Conservation (phyloP, 2,888 invertebrate species). For the Liopterus haemorrhoidalis region DNA sequence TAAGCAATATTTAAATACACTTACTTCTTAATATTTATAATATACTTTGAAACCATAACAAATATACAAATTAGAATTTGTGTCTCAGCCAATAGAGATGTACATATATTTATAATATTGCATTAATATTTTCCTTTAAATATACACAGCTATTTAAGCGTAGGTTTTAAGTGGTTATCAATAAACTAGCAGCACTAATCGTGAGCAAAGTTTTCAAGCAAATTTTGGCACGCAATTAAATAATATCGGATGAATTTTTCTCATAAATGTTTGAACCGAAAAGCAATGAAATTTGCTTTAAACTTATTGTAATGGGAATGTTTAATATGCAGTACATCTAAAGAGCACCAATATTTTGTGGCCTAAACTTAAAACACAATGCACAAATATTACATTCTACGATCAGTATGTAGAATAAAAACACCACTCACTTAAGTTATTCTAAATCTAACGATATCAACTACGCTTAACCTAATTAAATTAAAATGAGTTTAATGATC, state of each 20-base stretch:
- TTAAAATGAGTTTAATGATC: no score
- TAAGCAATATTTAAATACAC: constrained; percentile 30
- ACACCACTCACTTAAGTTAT: no score
- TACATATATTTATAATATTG: constrained; percentile 43
- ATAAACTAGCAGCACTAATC: constrained; percentile 23
- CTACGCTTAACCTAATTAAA: no score
- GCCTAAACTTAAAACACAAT: no score
- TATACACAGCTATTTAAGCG: constrained; percentile 49
- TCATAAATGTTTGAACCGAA: neutral
- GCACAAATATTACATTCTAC: no score
- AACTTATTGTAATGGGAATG: no score
- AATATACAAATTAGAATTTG: constrained; percentile 43
- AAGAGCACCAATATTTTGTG: no score
- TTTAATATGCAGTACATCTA: no score
- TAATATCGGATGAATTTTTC: neutral
- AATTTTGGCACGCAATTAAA: constrained; percentile 43
- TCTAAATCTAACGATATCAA: no score
- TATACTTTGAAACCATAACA: constrained; percentile 49
- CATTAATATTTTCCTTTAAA: constrained; percentile 41
- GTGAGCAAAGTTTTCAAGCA: constrained; percentile 40
- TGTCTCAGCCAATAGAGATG: constrained; percentile 45
- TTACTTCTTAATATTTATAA: constrained; percentile 32
- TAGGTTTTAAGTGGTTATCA: constrained; percentile 31
- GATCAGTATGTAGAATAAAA: no score
- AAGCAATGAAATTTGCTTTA: no score